These are phyloP conservation scores for Opisthograptis luteolata DNA, from an alignment of 2,888 invertebrate genomes.

Conservation along the genomic window DNA sequence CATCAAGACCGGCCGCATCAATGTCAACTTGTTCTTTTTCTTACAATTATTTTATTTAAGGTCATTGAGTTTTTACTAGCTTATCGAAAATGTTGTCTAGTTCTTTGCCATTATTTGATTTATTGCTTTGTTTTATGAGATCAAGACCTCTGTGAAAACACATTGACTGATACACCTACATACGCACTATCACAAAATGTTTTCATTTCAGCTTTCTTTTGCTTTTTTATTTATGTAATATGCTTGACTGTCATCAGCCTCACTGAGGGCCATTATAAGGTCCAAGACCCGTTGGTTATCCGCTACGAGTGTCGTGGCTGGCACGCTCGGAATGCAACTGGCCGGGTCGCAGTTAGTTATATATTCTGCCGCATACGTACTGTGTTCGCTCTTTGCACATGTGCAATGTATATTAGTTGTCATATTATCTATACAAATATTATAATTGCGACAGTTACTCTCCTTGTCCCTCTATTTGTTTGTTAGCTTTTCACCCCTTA, in stretches of 20 bases:
- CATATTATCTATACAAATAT: too few species aligned
- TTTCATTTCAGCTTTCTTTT: too few species aligned
- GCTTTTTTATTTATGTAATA: too few species aligned
- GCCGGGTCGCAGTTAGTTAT: conserved; percentile 41
- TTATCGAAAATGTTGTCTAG: conserved; percentile 28
- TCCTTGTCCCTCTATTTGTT: too few species aligned
- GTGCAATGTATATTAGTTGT: too few species aligned
- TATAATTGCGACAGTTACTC: too few species aligned
- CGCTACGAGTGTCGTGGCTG: conserved; percentile 52
- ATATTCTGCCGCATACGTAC: conserved; percentile 57
- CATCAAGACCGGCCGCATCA: conserved; percentile 48
- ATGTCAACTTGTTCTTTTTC: conserved; percentile 56
- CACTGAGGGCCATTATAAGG: conserved; percentile 48
- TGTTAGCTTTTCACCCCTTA: too few species aligned
- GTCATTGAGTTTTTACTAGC: conserved; percentile 22
- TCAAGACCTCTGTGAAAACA: too few species aligned
- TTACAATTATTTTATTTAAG: conserved; percentile 41
- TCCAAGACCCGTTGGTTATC: conserved; percentile 64
- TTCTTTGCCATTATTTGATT: conserved; percentile 27
- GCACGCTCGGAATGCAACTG: conserved; percentile 42
- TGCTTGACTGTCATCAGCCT: conserved; percentile 9
- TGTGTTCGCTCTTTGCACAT: conserved; percentile 27
- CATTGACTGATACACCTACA: too few species aligned
- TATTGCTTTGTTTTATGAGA: conserved; percentile 16
- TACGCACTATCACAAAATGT: too few species aligned